Base-by-base conservation (phyloP, 2,888 invertebrate genomes). In the Ophioninae sp. region DNA sequence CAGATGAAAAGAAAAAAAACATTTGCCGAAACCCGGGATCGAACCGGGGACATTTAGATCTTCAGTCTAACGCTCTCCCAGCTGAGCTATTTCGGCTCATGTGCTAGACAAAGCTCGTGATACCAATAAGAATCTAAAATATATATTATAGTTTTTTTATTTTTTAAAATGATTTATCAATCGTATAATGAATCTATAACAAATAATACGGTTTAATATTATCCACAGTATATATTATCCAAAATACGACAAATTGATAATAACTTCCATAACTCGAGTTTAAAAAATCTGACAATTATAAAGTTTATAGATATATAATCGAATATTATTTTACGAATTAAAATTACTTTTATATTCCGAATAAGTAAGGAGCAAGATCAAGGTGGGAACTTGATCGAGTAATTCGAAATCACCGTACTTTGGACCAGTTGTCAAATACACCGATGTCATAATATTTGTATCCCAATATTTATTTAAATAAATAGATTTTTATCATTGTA, bases 51-150 rank as follows among this genome's bases (percentile, higher is more conserved):
- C 95, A 94, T 95, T 95, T 95, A 95, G 95, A 95, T 95, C 95
- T 95, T 95, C 95, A 95, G 95, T 94, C 95, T 94, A 94, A 95
- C 95, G 93, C 94, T 94, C 94, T 95, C 94, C 94, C 94, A 93
- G 94, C 94, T 95, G 94, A 95, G 95, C 94, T 95, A 95, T 95
- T 95, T 94, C 94, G 94, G 94, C 94, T 59, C 13, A n/a, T 74
- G 75, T 10, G 13, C 37, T n/a, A 10, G n/a, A 0, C 1, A 0
- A 10, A 20, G 20, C 37, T 37, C n/a, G 7, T 7, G 20, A 7
- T 2, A 2, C 0, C 17, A 6, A 59, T 10, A 1, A 6, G 10
- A 7, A 21, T 30, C 30, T 8, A 59, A 59, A 13, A 50, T 13
- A 13, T 50, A 13, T 10, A 13, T 6, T 17, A 13, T 17, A 17